Conservation (phyloP, 1,140 invertebrate species). For the Ceratoteleas bidentatus region DNA sequence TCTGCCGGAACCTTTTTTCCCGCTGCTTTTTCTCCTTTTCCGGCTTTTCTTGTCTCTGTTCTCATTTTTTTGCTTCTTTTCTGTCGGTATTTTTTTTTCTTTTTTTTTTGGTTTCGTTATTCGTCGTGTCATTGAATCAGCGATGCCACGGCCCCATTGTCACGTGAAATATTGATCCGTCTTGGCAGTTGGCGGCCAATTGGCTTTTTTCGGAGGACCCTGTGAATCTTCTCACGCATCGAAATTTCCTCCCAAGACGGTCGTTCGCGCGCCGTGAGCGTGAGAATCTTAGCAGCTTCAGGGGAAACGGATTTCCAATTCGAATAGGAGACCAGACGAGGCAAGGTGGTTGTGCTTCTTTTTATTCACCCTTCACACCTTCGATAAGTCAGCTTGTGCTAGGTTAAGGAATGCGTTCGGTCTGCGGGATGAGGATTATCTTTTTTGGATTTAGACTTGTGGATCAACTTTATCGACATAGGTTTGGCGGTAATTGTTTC, state of each 20-base stretch:
- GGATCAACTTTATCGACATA: neutral
- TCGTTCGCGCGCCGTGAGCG: conserved; percentile 58
- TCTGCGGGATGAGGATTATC: neutral
- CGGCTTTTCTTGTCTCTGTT: neutral
- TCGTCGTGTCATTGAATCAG: conserved; percentile 15
- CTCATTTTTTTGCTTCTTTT: neutral
- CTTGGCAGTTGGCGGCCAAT: conserved; percentile 34
- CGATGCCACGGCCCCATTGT: conserved; percentile 7
- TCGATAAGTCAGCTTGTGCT: conserved; percentile 42
- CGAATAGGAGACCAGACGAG: conserved; percentile 73
- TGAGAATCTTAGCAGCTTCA: conserved; percentile 77
- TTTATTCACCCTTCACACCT: conserved; percentile 59
- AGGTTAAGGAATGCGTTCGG: conserved; percentile 5
- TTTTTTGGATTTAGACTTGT: neutral
- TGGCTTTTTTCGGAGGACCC: conserved; percentile 41
- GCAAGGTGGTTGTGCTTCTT: conserved; percentile 64
- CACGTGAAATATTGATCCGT: conserved; percentile 53
- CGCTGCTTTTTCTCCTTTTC: neutral
- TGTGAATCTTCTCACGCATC: conserved; percentile 59
- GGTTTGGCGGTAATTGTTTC: too few relatives aligned
- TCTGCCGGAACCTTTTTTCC: neutral
- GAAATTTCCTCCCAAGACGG: conserved; percentile 60
- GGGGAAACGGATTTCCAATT: conserved; percentile 78
- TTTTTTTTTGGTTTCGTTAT: neutral
- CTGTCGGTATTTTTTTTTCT: neutral